Evolutionary conservation across 1,140 invertebrate genomes (phyloP), one percentile per base, ranked within the genome.

Genomic region (Mizuhopecten yessoensis): DNA sequence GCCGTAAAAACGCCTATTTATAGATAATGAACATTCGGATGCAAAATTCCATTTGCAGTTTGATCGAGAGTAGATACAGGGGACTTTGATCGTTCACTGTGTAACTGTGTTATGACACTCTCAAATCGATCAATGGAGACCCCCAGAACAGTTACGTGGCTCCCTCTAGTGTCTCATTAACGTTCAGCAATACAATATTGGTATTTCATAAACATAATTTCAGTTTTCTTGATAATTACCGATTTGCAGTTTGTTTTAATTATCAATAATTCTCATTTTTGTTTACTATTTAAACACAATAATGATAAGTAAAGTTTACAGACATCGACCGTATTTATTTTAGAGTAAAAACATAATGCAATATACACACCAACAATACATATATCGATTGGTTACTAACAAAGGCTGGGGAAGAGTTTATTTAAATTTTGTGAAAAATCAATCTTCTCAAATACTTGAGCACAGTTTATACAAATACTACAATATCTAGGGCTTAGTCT

Each of bases 1-100:
- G 5, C 57, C 9, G n/a, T 29, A 17, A 75, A 75, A 17, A 75
- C 23, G 57, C n/a, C 57, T 75, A 75, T 75, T 75, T 75, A 29
- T 75, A 75, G 57, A 75, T 75, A 75, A 13, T n/a, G 57, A 75
- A 29, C 57, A 75, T 75, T 75, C 57, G 15, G 57, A 75, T 75
- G 57, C 57, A 75, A 75, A 75, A 75, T 75, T 75, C 57, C 57
- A 75, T 75, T 75, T 75, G 23, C n/a, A 75, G 57, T 75, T 75
- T 75, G 57, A 75, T 75, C 20, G 11, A 75, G 11, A 23, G 29
- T n/a, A 29, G 57, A 75, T 75, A 75, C 2, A 29, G n/a, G 29
- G n/a, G n/a, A 29, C 57, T 39, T 39, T 75, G 57, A 17, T 75
- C 23, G 57, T 75, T 29, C 20, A 75, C 29, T 9, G 23, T 9